phyloP scores from a whole-genome alignment of 2,888 invertebrate species.

The Hecatera dysodea region DNA sequence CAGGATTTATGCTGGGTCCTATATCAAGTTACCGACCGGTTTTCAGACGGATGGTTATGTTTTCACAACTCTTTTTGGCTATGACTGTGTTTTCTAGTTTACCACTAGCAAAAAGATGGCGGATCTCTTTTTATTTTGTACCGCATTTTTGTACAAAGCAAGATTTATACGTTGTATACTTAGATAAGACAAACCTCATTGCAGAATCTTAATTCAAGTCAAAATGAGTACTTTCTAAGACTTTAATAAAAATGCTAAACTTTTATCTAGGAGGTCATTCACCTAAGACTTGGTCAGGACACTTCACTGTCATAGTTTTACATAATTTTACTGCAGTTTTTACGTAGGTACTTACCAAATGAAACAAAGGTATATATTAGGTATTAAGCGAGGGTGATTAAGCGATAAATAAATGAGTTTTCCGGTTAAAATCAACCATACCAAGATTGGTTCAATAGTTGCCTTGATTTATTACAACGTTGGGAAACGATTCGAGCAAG shows the following conservation, averaged over 20 bases:
- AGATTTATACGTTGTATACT: slow-evolving; percentile 41
- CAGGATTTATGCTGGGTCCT: not conserved
- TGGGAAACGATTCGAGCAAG: too few species aligned
- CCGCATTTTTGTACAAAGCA: slow-evolving; percentile 16
- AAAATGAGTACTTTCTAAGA: slow-evolving; percentile 25
- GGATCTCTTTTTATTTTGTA: slow-evolving; percentile 8
- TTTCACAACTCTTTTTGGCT: not conserved
- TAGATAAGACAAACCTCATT: slow-evolving; percentile 25
- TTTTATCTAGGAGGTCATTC: slow-evolving; percentile 33
- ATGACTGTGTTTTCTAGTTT: not conserved
- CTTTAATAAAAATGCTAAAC: slow-evolving; percentile 48
- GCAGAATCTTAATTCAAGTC: slow-evolving; percentile 36
- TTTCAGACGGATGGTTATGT: not conserved
- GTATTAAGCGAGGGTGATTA: not conserved
- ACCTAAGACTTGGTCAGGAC: slow-evolving; percentile 28
- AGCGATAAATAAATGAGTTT: not conserved
- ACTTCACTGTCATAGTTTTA: slow-evolving; percentile 27
- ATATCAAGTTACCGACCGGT: not conserved
- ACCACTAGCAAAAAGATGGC: slow-evolving; percentile 4
- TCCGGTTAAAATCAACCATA: not conserved
- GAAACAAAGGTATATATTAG: slow-evolving; percentile 9
- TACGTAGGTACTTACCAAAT: slow-evolving; percentile 7
- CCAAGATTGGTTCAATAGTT: not conserved
- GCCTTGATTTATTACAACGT: too few species aligned
- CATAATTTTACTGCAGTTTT: slow-evolving; percentile 19